phyloP scores from a whole-genome alignment of 2,888 invertebrate species.

The Brachypterus glaber region DNA sequence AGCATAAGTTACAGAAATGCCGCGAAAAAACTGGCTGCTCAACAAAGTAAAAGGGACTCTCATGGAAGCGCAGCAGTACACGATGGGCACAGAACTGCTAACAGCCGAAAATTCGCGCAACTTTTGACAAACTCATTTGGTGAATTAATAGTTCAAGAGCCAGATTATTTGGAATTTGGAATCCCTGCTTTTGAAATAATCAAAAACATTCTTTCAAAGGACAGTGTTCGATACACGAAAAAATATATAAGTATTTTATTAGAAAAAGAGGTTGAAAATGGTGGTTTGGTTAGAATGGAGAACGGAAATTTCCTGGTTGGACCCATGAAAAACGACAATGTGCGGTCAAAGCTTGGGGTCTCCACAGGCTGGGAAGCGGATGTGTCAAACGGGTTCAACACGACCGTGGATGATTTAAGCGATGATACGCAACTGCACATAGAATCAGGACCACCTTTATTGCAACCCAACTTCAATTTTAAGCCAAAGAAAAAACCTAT shows the following conservation, averaged over 20 bases:
- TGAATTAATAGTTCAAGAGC: constrained; percentile 60
- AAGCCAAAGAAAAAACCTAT: constrained; percentile 15
- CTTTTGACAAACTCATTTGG: constrained; percentile 61
- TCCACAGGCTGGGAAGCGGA: background rate
- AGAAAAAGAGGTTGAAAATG: constrained; percentile 59
- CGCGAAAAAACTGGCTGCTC: constrained; percentile 45
- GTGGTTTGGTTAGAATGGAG: constrained; percentile 55
- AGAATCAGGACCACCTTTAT: background rate
- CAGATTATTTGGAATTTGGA: constrained; percentile 61
- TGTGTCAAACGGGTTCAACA: constrained; percentile 4
- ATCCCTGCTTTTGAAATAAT: constrained; percentile 60
- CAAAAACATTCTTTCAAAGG: constrained; percentile 54
- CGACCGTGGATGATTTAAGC: background rate
- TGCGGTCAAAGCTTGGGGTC: constrained; percentile 4
- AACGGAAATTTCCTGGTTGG: constrained; percentile 62
- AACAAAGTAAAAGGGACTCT: constrained; percentile 3
- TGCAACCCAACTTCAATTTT: constrained; percentile 3
- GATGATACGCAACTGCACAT: constrained; percentile 3
- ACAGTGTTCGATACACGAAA: constrained; percentile 52
- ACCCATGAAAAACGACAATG: constrained; percentile 39
- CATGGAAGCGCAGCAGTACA: constrained; percentile 3
- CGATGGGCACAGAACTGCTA: constrained; percentile 6
- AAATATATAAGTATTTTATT: constrained; percentile 56
- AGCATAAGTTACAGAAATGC: constrained; percentile 78
- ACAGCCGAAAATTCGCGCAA: constrained; percentile 31